These are phyloP conservation scores for Babylonia areolata DNA, from an alignment of 1,140 invertebrate species.

Conservation along the genomic window DNA sequence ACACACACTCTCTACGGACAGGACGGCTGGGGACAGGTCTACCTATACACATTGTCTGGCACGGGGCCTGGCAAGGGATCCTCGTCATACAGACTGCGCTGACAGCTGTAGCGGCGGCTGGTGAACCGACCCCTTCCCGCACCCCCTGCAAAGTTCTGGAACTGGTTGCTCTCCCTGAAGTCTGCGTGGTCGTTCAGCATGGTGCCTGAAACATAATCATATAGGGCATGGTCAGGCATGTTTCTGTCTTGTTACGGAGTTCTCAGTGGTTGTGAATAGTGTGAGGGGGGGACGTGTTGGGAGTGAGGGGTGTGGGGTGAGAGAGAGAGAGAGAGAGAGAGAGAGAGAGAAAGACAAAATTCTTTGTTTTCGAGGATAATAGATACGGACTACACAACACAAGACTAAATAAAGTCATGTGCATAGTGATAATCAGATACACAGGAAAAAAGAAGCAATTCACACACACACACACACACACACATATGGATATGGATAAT, in stretches of 20 bases:
- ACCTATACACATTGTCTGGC: conserved; percentile 24
- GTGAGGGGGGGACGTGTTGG: neutral
- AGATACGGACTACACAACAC: too few relatives aligned
- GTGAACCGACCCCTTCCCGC: neutral
- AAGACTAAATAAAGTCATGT: too few relatives aligned
- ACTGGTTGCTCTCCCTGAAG: neutral
- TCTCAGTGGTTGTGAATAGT: too few relatives aligned
- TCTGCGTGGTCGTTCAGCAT: neutral
- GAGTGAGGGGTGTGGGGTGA: too few relatives aligned
- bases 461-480: too few relatives aligned
- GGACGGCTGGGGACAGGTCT: neutral
- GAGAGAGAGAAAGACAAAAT: neutral
- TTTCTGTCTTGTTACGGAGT: too few relatives aligned
- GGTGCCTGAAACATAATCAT: neutral
- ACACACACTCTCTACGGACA: neutral
- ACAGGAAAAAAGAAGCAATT: too few relatives aligned
- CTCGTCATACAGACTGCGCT: conserved; percentile 25
- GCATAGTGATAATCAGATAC: too few relatives aligned
- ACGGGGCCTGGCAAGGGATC: conserved; percentile 31
- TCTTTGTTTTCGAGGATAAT: too few relatives aligned
- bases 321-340: neutral
- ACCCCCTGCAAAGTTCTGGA: neutral
- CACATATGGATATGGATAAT: too few relatives aligned
- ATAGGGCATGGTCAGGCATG: neutral
- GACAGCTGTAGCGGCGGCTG: neutral